phyloP scores from a whole-genome alignment of 2,113 vertebrate species.

The Anoplopoma fimbria region DNA sequence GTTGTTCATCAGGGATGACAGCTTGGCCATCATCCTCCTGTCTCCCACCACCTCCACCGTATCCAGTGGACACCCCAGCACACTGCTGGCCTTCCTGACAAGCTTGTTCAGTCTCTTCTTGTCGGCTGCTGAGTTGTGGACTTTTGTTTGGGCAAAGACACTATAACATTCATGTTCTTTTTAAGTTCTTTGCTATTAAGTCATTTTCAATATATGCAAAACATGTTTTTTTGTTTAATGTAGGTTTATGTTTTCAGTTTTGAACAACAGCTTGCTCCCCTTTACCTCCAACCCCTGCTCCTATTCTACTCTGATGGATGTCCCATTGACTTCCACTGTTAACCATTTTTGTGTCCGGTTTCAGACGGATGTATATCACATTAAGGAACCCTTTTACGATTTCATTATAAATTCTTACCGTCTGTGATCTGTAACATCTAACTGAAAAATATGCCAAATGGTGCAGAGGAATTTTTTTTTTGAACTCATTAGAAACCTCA shows the following conservation, averaged over 20 bases:
- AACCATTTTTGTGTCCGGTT: background rate
- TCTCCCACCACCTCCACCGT: no score
- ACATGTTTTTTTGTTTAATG: background rate
- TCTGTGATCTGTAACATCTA: background rate
- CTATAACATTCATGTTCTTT: background rate
- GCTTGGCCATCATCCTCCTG: no score
- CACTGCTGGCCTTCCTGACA: no score
- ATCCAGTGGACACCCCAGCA: no score
- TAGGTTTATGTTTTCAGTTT: background rate
- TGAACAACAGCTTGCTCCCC: background rate
- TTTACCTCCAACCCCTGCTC: background rate
- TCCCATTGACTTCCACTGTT: background rate
- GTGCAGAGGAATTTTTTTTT: background rate
- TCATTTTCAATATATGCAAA: background rate
- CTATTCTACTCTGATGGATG: background rate
- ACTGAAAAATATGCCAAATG: background rate
- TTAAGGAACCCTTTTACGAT: background rate
- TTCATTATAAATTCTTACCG: background rate
- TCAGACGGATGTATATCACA: background rate
- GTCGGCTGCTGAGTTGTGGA: no score
- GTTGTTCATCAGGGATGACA: no score
- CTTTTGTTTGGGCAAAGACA: background rate
- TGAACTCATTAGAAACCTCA: background rate
- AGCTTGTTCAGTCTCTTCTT: no score
- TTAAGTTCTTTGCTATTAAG: background rate